Conservation (phyloP, 2,113 vertebrate genomes). For the Cnemophilus loriae region DNA sequence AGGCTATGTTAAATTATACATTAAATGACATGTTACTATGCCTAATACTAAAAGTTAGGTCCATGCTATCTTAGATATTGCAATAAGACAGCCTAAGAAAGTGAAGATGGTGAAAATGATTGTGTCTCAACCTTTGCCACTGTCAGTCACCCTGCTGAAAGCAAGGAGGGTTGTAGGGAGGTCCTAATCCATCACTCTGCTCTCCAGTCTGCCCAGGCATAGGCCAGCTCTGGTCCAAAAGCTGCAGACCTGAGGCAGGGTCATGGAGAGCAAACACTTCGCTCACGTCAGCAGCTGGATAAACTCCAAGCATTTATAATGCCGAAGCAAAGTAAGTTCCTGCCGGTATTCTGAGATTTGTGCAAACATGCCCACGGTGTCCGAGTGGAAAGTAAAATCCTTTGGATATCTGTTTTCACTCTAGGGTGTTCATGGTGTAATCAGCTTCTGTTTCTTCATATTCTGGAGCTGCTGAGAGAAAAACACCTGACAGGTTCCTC, state of each 20-base stretch:
- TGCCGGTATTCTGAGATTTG: background rate
- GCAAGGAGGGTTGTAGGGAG: background rate
- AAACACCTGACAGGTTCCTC: background rate
- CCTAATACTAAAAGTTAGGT: background rate
- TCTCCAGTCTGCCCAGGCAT: background rate
- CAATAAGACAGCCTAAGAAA: background rate
- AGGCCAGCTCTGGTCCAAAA: background rate
- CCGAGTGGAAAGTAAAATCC: background rate
- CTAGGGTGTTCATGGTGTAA: accelerated
- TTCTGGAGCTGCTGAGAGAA: background rate
- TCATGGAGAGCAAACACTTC: background rate
- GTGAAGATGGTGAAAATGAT: background rate
- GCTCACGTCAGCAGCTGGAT: accelerated
- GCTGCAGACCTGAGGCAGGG: background rate
- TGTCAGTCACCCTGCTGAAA: background rate
- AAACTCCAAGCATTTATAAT: background rate
- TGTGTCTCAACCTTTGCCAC: accelerated
- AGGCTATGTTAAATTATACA: background rate
- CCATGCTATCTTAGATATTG: background rate
- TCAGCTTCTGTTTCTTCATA: background rate
- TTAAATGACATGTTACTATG: background rate
- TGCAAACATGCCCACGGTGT: background rate
- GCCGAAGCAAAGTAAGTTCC: background rate
- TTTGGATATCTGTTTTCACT: background rate
- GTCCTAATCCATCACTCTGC: background rate